Percentiles rank a stretch among this genome's conserved stretches.
phyloP scores from a whole-genome alignment of 1,140 invertebrate species.

The Aphaenogaster floridana region DNA sequence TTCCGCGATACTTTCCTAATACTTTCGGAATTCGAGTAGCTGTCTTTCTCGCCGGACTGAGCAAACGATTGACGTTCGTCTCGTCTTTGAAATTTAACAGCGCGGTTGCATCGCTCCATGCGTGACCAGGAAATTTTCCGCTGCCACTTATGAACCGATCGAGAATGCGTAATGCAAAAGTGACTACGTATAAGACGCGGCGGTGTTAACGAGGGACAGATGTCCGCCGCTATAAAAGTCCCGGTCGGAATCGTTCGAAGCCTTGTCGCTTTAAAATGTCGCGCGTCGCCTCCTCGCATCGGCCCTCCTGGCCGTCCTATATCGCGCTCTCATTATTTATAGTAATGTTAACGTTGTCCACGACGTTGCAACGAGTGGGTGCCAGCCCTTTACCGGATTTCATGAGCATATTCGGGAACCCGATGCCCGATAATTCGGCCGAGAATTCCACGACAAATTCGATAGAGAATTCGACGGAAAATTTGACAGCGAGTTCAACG shows the following conservation, averaged over 20 bases:
- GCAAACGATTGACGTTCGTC: background rate
- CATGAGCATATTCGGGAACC: background rate
- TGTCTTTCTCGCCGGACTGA: background rate
- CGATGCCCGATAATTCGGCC: background rate
- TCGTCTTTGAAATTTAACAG: background rate
- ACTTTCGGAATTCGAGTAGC: background rate
- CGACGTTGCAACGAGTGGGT: background rate
- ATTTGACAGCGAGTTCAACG: background rate
- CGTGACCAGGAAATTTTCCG: conserved; percentile 65
- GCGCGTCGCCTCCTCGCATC: conserved; percentile 2
- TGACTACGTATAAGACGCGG: conserved; percentile 21
- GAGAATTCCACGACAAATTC: background rate
- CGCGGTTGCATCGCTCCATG: background rate
- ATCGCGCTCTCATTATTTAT: conserved; percentile 28
- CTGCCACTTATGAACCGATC: conserved; percentile 66
- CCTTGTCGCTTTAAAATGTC: conserved; percentile 62
- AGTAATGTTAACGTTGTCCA: conserved; percentile 28
- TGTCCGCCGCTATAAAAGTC: conserved; percentile 63
- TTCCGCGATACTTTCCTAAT: background rate
- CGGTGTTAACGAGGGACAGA: conserved; percentile 59
- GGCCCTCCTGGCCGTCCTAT: background rate
- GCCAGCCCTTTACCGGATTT: conserved; percentile 31
- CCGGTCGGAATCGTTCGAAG: background rate
- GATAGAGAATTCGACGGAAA: background rate
- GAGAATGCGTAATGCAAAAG: conserved; percentile 67